phyloP scores from a whole-genome alignment of 2,797 vertebrate genomes.

The Hypotaenidia okinawae region DNA sequence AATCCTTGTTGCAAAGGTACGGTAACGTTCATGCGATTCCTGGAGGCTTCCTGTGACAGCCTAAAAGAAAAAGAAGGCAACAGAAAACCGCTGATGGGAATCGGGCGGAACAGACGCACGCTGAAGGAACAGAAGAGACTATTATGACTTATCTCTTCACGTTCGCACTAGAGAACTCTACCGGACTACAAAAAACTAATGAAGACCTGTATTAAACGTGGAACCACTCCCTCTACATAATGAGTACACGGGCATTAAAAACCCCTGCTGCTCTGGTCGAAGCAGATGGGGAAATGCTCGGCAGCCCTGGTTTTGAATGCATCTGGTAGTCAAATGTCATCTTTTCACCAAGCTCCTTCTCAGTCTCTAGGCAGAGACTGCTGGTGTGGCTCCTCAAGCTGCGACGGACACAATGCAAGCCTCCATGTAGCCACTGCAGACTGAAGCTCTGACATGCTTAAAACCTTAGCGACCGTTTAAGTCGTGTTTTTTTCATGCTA shows the following conservation, averaged over 20 bases:
- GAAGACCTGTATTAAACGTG: neutral
- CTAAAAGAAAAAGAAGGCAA: neutral
- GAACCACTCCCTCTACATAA: slow-evolving; percentile 4
- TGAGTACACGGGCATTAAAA: neutral
- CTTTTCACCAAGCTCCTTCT: slow-evolving; percentile 25
- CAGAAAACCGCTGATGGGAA: neutral
- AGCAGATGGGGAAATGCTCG: neutral
- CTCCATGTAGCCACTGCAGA: rapidly evolving
- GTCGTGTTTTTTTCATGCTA: neutral
- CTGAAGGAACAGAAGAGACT: neutral
- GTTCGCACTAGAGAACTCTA: slow-evolving; percentile 9
- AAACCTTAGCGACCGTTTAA: neutral
- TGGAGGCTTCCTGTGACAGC: neutral
- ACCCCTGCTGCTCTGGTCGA: slow-evolving; percentile 26
- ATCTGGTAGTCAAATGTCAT: slow-evolving; percentile 27
- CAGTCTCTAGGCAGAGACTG: neutral
- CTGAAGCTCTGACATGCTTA: neutral
- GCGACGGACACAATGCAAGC: neutral
- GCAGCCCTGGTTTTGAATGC: slow-evolving; percentile 2
- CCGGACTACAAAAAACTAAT: slow-evolving; percentile 10
- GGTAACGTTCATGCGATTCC: neutral
- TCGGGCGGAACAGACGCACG: neutral
- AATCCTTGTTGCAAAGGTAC: neutral
- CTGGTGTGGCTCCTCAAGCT: neutral
- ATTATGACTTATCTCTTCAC: neutral